Base-by-base conservation (phyloP, 2,888 invertebrate species). In the Rhagium mordax region DNA sequence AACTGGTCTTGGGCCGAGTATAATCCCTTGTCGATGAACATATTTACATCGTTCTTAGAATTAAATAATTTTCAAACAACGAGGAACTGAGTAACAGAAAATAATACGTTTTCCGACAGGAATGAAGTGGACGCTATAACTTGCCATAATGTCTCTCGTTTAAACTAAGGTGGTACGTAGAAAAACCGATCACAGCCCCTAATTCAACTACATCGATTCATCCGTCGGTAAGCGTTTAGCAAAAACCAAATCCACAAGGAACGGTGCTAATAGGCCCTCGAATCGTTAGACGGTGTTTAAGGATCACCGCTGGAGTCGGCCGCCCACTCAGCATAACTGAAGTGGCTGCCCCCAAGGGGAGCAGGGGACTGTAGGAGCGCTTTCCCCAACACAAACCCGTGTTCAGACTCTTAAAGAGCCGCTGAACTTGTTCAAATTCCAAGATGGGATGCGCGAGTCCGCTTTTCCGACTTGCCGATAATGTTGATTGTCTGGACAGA, bases 401-500 rank as follows among this genome's bases (percentile, higher is more conserved):
- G 80, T 68, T 70, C 72, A 20, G 79, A 80, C 72, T 79, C 27
- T 73, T 72, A 78, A 78, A 71, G 61, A 72, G 67, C 27, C 61
- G 65, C 59, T 47, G 70, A 49, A 73, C 72, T 74, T 61, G 71
- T 76, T 66, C 71, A 53, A 73, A 74, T 72, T 72, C 74, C 70
- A 47, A 47, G 49, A 57, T 24, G 61, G 65, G 18, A 24, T 66
- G 72, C 67, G 70, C 71, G 66, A 66, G 68, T 18, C 59, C 66
- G 64, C 66, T 60, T 61, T 48, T 48, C 48, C 67, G 59, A 24
- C 16, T 74, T 59, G 65, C 75, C 76, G 78, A 79, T 80, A 81
- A 80, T 79, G 81, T 76, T 81, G 82, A 81, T 81, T 82, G 81
- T 82, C 81, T 81, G 82, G 80, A 82, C 81, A 81, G 77, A 78